These are phyloP conservation scores for Phocoena phocoena DNA, from an alignment of 2,113 vertebrate species.

Conservation along the genomic window DNA sequence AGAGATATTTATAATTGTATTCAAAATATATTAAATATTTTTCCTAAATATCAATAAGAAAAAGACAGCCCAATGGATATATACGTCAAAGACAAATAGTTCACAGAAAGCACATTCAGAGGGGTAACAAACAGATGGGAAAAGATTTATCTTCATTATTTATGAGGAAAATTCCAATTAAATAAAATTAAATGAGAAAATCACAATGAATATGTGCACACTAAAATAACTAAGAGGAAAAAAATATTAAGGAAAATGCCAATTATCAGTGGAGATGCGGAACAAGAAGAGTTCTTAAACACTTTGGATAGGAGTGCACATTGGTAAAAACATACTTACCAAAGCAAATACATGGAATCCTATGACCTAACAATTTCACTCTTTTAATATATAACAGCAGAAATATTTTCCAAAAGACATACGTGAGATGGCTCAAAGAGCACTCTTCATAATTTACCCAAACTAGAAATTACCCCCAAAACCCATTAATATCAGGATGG, in stretches of 20 bases:
- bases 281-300: not conserved
- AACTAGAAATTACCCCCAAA: not conserved
- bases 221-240: not conserved
- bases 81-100: not conserved
- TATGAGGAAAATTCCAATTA: not conserved
- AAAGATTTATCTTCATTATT: not conserved
- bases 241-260: not conserved
- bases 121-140: not conserved
- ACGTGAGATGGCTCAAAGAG: not conserved
- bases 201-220: not conserved
- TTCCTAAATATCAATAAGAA: not conserved
- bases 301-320: not conserved
- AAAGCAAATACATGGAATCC: not conserved
- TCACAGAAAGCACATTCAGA: not conserved
- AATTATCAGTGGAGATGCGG: not conserved
- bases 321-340: not conserved
- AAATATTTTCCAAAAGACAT: not conserved
- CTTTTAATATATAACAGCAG: not conserved
- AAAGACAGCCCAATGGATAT: not conserved
- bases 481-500: not conserved
- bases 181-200: not conserved
- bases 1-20: not conserved
- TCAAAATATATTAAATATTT: not conserved
- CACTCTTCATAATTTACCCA: not conserved
- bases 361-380: not conserved